Evolutionary conservation across 2,797 vertebrate genomes (phyloP).

Genomic region (Cryptoprocta ferox): DNA sequence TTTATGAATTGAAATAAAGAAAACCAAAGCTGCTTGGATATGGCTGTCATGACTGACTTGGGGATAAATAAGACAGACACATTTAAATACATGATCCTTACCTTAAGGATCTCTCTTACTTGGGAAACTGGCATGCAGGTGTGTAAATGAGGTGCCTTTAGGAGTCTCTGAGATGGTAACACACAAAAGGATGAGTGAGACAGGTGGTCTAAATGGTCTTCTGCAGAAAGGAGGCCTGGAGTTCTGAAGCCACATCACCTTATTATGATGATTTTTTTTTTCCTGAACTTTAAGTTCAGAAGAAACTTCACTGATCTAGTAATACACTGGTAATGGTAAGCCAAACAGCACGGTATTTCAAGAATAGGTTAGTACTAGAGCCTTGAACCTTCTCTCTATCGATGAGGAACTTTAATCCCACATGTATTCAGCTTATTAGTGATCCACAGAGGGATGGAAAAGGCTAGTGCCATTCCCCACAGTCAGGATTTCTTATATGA

Average conservation of each 20-base stretch:
- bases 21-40: slow-evolving; percentile 5
- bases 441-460: neutral
- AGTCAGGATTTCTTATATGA: neutral
- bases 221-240: neutral
- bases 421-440: neutral
- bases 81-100: neutral
- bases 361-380: neutral
- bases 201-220: neutral
- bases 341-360: neutral
- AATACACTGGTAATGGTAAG: neutral
- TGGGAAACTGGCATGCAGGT: neutral
- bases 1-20: neutral
- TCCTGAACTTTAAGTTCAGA: neutral
- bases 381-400: neutral
- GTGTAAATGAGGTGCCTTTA: neutral
- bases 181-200: neutral
- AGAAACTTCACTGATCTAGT: neutral
- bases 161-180: neutral
- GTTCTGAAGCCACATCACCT: neutral
- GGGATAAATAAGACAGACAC: neutral
- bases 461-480: neutral
- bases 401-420: neutral
- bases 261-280: neutral
- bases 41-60: neutral
- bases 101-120: neutral